phyloP scores from a whole-genome alignment of 2,797 vertebrate species.

The Sphaeramia orbicularis region DNA sequence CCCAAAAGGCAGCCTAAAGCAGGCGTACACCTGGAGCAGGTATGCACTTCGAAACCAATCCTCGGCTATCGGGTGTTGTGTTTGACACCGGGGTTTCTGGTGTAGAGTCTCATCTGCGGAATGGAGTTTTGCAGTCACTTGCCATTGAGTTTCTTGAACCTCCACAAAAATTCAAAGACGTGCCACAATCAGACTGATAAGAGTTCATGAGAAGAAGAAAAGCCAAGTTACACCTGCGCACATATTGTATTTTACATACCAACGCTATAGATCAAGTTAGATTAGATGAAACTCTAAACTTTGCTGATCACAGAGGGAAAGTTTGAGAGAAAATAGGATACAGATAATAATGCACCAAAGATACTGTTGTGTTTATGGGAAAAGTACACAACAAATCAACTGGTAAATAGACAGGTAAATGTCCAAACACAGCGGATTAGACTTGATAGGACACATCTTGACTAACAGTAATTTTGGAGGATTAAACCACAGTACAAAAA shows the following conservation, averaged over 20 bases:
- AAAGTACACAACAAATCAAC: constrained; percentile 41
- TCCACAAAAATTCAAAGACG: constrained; percentile 57
- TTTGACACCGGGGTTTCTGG: constrained; percentile 66
- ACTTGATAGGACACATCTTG: constrained; percentile 1
- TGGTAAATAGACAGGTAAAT: constrained; percentile 49
- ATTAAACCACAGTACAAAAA: too few species aligned
- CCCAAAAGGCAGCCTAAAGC: constrained; percentile 61
- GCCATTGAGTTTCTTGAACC: constrained; percentile 51
- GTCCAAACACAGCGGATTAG: constrained; percentile 13
- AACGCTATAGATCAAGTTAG: constrained; percentile 63
- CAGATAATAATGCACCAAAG: constrained; percentile 46
- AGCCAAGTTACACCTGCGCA: constrained; percentile 37
- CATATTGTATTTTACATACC: constrained; percentile 62
- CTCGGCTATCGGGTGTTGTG: constrained; percentile 72
- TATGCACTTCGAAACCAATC: constrained; percentile 73
- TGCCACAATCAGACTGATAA: constrained; percentile 51
- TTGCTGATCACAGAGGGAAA: constrained; percentile 48
- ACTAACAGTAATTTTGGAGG: not conserved
- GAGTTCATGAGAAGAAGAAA: constrained; percentile 22
- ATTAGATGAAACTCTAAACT: constrained; percentile 64
- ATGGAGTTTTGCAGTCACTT: constrained; percentile 74
- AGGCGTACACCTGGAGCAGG: constrained; percentile 76
- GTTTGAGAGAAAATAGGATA: constrained; percentile 61
- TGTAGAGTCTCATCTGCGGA: constrained; percentile 64
- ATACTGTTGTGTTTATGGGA: constrained; percentile 46